Evolutionary conservation across 1,140 invertebrate genomes (phyloP).

Genomic region (Bombus difficillimus): DNA sequence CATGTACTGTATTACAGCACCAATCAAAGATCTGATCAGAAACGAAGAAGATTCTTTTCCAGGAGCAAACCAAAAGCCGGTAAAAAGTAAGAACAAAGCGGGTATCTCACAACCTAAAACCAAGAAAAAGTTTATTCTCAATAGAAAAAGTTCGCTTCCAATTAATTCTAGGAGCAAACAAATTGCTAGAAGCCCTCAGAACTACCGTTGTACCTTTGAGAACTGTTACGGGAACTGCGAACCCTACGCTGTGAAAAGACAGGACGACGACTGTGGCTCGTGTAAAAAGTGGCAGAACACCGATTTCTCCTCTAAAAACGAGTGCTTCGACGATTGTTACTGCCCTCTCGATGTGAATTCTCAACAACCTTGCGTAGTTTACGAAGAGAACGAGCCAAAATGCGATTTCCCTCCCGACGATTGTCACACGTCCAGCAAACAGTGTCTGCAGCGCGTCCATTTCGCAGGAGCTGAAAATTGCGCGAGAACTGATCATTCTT

Average conservation of each 20-base stretch:
- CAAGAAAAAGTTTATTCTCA: background rate
- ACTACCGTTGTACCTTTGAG: slow-evolving; percentile 40
- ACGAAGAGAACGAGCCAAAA: background rate
- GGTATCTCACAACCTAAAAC: background rate
- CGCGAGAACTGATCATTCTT: background rate
- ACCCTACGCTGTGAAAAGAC: background rate
- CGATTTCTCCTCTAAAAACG: background rate
- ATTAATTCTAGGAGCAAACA: background rate
- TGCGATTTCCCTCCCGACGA: background rate
- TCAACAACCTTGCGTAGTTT: background rate
- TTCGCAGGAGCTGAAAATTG: background rate
- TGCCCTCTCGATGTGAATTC: slow-evolving; percentile 2
- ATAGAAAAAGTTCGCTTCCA: background rate
- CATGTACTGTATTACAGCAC: background rate
- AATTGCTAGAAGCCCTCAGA: background rate
- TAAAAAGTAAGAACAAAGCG: background rate
- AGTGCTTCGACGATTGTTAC: slow-evolving; percentile 25
- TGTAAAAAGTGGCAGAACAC: background rate
- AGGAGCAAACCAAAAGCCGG: too few species aligned
- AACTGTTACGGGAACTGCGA: slow-evolving; percentile 43
- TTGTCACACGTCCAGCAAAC: background rate
- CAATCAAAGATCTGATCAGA: background rate
- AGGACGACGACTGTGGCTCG: background rate
- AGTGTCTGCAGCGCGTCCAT: slow-evolving; percentile 32
- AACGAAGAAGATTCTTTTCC: background rate